phyloP scores from a whole-genome alignment of 2,888 invertebrate genomes.

The Drosophila hamatofila region DNA sequence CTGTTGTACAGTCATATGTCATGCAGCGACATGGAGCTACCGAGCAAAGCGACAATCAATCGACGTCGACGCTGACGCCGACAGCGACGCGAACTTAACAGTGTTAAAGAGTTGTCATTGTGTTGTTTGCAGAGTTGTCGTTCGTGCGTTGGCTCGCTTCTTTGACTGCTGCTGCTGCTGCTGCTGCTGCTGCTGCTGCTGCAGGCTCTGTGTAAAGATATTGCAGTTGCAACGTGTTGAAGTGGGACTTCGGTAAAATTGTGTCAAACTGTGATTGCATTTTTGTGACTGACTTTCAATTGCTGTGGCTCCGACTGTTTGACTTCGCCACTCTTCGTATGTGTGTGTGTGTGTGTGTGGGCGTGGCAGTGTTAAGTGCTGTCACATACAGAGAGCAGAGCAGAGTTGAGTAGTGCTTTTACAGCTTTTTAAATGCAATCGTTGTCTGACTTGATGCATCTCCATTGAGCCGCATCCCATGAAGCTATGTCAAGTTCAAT shows the following conservation, averaged over 20 bases:
- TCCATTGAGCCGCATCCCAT: slow-evolving; percentile 35
- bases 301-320: slow-evolving; percentile 63
- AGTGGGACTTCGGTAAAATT: slow-evolving; percentile 79
- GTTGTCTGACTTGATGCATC: slow-evolving; percentile 54
- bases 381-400: slow-evolving; percentile 40
- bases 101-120: slow-evolving; percentile 80
- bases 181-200: not conserved
- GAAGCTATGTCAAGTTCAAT: slow-evolving; percentile 55
- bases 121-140: slow-evolving; percentile 77
- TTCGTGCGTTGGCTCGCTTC: slow-evolving; percentile 48
- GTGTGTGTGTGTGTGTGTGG: slow-evolving; percentile 8
- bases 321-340: slow-evolving; percentile 37
- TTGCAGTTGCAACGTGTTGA: slow-evolving; percentile 81
- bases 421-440: slow-evolving; percentile 58
- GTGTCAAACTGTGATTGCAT: slow-evolving; percentile 81
- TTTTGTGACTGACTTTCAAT: slow-evolving; percentile 79
- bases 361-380: slow-evolving; percentile 50
- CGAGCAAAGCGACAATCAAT: slow-evolving; percentile 46
- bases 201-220: slow-evolving; percentile 63
- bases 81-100: slow-evolving; percentile 60
- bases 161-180: slow-evolving; percentile 28
- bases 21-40: slow-evolving; percentile 4
- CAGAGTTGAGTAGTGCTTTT: slow-evolving; percentile 29
- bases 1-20: slow-evolving; percentile 1
- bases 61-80: slow-evolving; percentile 33